Base-by-base conservation (phyloP, 1,140 invertebrate species). In the Drosophila mojavensis region DNA sequence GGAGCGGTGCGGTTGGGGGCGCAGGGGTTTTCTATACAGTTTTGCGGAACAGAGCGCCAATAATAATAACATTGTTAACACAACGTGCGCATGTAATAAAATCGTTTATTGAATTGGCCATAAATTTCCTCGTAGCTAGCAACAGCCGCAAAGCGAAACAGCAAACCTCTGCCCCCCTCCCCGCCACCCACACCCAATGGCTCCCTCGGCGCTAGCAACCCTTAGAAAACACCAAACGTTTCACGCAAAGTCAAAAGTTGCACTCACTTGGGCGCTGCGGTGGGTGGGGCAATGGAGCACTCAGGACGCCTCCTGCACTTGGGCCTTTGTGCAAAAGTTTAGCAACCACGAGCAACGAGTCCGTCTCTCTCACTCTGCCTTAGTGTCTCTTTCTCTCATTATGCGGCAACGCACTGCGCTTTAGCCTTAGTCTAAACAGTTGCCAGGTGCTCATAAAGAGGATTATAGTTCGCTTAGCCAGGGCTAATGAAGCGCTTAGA, bases 101-200 rank as follows among this genome's bases (percentile, higher is more conserved):
- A 91, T 91, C 89, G 88, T 91, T 91, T 89, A 91, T 91, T 91
- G 88, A 91, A 91, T 91, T 91, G 88, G 78, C 83, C 78, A 91
- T 88, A 91, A 91, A 91, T 88, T 91, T 77, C 76, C 76, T 79
- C 79, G 78, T 64, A 78, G 71, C 82, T 78, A 71, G 62, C 81
- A 84, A 78, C 81, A 81, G 78, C 78, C 82, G 70, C 70, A 82
- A 75, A 83, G 75, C 55, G 26, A 55, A 55, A 33, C 54, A 39
- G 36, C 20, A 13, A 17, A 30, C 17, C 6, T 7, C 41, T 43
- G 17, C 17, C 17, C 17, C 17, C 17, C 26, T 6, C 10, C 30
- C 9, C 33, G 9, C 26, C 33, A 5, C 43, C 20, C 20, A 17
- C 10, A 28, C 17, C 15, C 7, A 7, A 33, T 2, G 33, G 0